These are phyloP conservation scores for Tribolium freemani DNA, from an alignment of 2,888 invertebrate species.

Conservation along the genomic window DNA sequence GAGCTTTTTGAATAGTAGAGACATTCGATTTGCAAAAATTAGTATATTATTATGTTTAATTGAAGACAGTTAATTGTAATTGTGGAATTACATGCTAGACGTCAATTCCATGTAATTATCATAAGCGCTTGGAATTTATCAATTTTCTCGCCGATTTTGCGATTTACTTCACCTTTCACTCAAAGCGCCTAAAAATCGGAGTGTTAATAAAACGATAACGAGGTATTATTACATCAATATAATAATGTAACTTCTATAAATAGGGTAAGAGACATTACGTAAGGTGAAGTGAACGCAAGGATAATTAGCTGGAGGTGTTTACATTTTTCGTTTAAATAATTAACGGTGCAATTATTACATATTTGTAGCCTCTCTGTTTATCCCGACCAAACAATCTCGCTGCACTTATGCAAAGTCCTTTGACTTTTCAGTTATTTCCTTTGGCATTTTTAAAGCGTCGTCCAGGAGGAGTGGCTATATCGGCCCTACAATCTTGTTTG, in stretches of 20 bases:
- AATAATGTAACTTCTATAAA: background rate
- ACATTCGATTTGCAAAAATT: too few relatives aligned
- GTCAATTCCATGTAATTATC: too few relatives aligned
- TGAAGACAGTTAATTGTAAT: too few relatives aligned
- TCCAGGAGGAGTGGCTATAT: conserved; percentile 26
- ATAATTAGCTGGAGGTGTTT: conserved; percentile 8
- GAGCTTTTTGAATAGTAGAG: too few relatives aligned
- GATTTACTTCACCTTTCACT: too few relatives aligned
- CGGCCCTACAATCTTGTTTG: conserved; percentile 37
- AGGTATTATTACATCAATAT: background rate
- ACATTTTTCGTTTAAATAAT: background rate
- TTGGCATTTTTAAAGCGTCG: background rate
- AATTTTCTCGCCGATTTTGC: too few relatives aligned
- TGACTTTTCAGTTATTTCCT: background rate
- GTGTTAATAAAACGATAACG: background rate
- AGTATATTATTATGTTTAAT: too few relatives aligned
- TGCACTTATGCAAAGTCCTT: background rate
- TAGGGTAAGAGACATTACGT: conserved; percentile 1
- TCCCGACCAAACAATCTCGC: too few relatives aligned
- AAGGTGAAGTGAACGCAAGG: conserved; percentile 18
- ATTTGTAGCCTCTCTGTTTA: too few relatives aligned
- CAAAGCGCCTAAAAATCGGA: too few relatives aligned
- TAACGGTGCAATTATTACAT: background rate
- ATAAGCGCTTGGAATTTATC: too few relatives aligned
- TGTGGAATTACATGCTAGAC: too few relatives aligned